Conservation (phyloP, 1,140 invertebrate genomes). For the Oreohelix idahoensis region DNA sequence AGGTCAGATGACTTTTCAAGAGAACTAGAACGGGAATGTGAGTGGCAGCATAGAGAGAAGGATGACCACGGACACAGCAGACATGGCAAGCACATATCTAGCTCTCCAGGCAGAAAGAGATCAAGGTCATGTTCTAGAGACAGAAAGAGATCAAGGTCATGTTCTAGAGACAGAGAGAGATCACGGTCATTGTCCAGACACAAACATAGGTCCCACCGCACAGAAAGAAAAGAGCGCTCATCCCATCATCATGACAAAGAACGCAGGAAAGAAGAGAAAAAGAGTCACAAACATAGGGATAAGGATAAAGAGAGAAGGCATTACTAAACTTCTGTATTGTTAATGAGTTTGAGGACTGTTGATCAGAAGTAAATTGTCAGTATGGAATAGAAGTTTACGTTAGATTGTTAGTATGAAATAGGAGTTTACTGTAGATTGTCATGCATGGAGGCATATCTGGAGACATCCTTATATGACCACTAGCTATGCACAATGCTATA, state of each 20-base stretch:
- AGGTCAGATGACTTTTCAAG: conserved; percentile 56
- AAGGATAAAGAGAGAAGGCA: conserved; percentile 21
- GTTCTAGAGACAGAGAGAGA: too few species aligned
- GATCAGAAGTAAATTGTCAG: too few species aligned
- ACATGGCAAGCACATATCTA: conserved; percentile 15
- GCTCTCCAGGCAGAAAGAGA: background rate
- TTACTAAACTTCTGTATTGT: too few species aligned
- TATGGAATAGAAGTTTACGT: too few species aligned
- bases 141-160: conserved; percentile 43
- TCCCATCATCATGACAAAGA: conserved; percentile 2
- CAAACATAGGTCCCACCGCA: conserved; percentile 24
- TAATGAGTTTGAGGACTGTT: too few species aligned
- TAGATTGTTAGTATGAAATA: too few species aligned
- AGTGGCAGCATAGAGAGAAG: conserved; percentile 56
- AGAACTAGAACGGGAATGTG: conserved; percentile 61
- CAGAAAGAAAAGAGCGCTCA: conserved; percentile 41
- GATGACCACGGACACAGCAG: conserved; percentile 37
- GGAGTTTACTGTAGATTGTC: too few species aligned
- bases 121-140: conserved; percentile 36
- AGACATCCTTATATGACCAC: too few species aligned
- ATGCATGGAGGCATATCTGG: too few species aligned
- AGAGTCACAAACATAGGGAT: conserved; percentile 25
- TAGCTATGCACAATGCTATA: too few species aligned
- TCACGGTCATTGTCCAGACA: conserved; percentile 8
- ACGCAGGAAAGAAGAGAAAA: conserved; percentile 29